Conservation (phyloP, 30 jellyfish, hydroid and myxozoan genomes). For the Pelagia noctiluca region DNA sequence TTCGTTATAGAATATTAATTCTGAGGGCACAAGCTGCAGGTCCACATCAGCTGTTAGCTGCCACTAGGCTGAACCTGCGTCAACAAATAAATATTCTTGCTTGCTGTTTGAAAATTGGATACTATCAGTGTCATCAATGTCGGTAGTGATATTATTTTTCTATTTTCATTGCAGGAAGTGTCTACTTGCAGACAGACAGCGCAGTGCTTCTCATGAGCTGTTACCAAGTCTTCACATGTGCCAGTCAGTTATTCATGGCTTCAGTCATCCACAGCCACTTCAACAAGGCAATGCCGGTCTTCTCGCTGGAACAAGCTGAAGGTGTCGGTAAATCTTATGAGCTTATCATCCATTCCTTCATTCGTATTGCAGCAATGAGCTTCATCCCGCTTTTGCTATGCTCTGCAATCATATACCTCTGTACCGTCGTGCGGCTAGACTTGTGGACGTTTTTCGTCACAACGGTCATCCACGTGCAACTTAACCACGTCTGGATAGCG, state of each 20-base stretch:
- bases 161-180: constrained; percentile 60
- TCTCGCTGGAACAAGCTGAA: constrained; percentile 88
- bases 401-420: constrained; percentile 74
- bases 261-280: constrained; percentile 87
- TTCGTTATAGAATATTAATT: too few relatives aligned
- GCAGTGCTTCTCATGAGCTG: constrained; percentile 90
- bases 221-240: constrained; percentile 91
- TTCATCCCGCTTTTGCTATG: constrained; percentile 72
- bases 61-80: too few relatives aligned
- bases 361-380: constrained; percentile 77
- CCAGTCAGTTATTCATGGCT: constrained; percentile 95
- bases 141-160: too few relatives aligned
- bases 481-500: constrained; percentile 91
- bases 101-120: too few relatives aligned
- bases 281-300: constrained; percentile 73
- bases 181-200: constrained; percentile 82
- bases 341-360: constrained; percentile 75
- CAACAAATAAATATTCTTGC: too few relatives aligned
- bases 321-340: constrained; percentile 90
- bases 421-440: constrained; percentile 68
- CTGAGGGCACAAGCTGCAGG: too few relatives aligned
- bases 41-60: too few relatives aligned
- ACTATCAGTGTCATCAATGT: too few relatives aligned
- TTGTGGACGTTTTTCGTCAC: constrained; percentile 70
- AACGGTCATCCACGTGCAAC: constrained; percentile 83